These are phyloP conservation scores for Slavum lentiscoides DNA, from an alignment of 2,888 invertebrate genomes.

Conservation along the genomic window DNA sequence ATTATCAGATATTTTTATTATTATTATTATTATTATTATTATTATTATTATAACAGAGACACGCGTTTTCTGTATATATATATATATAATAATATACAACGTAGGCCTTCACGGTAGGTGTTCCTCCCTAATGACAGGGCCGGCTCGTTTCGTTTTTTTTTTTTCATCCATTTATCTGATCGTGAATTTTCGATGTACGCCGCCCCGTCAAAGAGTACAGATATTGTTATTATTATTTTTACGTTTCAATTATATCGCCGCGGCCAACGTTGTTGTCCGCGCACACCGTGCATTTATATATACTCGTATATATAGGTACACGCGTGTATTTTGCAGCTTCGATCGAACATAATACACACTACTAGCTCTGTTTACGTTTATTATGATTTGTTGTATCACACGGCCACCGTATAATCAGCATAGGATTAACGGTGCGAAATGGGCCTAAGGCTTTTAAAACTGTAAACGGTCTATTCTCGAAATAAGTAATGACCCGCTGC, in stretches of 20 bases:
- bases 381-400: no score
- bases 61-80: constrained; percentile 32
- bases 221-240: background rate
- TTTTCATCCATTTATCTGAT: constrained; percentile 20
- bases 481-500: no score
- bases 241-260: constrained; percentile 25
- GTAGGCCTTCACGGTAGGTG: constrained; percentile 41
- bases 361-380: no score
- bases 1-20: background rate
- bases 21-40: constrained; percentile 6
- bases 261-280: background rate
- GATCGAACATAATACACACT: no score
- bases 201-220: constrained; percentile 3
- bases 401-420: no score
- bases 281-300: background rate
- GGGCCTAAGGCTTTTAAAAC: no score
- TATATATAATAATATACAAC: constrained; percentile 14
- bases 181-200: constrained; percentile 6
- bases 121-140: constrained; percentile 41
- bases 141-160: background rate
- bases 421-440: no score
- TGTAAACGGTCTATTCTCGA: no score
- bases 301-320: no score
- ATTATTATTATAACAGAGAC: constrained; percentile 19
- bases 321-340: no score